These are phyloP conservation scores for Megalops atlanticus DNA, from an alignment of 2,113 vertebrate genomes.

Conservation along the genomic window DNA sequence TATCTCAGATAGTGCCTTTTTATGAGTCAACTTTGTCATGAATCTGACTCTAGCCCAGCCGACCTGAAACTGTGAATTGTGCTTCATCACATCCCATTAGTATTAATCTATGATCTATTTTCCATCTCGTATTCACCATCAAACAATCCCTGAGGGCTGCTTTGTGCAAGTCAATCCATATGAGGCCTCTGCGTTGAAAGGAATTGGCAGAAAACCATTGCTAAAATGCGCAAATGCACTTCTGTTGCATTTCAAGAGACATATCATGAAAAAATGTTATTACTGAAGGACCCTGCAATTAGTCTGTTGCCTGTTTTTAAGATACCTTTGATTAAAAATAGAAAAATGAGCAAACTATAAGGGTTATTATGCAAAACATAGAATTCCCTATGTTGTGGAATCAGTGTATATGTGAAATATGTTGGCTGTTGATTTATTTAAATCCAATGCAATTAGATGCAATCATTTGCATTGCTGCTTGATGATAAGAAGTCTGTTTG, in stretches of 20 bases:
- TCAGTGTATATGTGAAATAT: not conserved
- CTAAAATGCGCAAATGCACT: not conserved
- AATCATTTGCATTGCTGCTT: not conserved
- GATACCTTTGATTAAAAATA: not conserved
- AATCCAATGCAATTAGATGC: not conserved
- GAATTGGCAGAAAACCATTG: not conserved
- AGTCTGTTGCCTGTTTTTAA: too few species aligned
- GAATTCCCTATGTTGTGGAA: not conserved
- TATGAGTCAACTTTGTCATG: not conserved
- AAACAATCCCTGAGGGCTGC: conserved; percentile 8
- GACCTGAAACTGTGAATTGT: conserved; percentile 10
- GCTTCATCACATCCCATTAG: conserved; percentile 30
- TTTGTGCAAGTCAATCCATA: not conserved
- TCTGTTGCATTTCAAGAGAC: too few species aligned
- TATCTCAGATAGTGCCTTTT: conserved; percentile 5
- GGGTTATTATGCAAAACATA: not conserved
- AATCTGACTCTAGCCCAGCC: conserved; percentile 4
- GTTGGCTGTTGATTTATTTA: not conserved
- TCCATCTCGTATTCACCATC: conserved; percentile 15
- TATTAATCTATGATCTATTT: conserved; percentile 22
- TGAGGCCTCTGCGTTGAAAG: not conserved
- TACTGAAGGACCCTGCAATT: too few species aligned
- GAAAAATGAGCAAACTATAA: too few species aligned
- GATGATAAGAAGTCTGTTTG: not conserved
- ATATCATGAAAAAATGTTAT: too few species aligned